Evolutionary conservation across 1,140 invertebrate genomes (phyloP).

Genomic region (Pachyrhynchus sulphureomaculatus): DNA sequence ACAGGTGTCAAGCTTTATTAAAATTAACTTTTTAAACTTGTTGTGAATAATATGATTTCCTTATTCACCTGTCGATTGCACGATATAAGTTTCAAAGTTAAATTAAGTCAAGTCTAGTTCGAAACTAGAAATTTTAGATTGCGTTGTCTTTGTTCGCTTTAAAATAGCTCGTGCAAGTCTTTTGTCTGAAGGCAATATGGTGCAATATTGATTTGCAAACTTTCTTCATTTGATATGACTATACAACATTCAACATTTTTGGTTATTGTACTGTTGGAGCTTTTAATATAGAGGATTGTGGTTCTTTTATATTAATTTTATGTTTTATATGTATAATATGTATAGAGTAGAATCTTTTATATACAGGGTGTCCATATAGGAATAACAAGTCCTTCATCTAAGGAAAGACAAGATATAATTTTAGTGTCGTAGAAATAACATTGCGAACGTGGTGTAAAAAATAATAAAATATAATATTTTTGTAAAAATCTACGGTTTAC

Average conservation of each 20-base stretch:
- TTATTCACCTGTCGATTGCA: conserved; percentile 9
- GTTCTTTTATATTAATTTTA: no score
- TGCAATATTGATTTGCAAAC: conserved; percentile 3
- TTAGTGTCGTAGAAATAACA: no score
- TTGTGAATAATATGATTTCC: not conserved
- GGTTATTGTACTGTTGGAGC: not conserved
- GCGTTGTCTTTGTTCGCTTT: conserved; percentile 9
- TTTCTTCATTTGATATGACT: conserved; percentile 1
- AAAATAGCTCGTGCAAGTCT: conserved; percentile 4
- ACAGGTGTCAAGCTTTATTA: no score
- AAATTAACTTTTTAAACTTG: conserved; percentile 1
- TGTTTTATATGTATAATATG: no score
- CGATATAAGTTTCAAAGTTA: conserved; percentile 17
- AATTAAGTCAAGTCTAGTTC: conserved; percentile 3
- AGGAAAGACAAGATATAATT: no score
- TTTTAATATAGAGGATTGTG: not conserved
- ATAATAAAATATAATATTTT: no score
- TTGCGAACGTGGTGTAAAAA: no score
- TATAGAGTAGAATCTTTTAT: no score
- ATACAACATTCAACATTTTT: not conserved
- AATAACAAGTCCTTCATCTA: no score
- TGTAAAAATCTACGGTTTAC: no score
- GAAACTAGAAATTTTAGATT: conserved; percentile 8
- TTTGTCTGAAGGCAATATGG: conserved; percentile 7
- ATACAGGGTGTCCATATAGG: no score